Percentiles rank a stretch among this genome's conserved stretches.
Conservation (phyloP, 2,797 vertebrate species). For the Fratercula arctica region DNA sequence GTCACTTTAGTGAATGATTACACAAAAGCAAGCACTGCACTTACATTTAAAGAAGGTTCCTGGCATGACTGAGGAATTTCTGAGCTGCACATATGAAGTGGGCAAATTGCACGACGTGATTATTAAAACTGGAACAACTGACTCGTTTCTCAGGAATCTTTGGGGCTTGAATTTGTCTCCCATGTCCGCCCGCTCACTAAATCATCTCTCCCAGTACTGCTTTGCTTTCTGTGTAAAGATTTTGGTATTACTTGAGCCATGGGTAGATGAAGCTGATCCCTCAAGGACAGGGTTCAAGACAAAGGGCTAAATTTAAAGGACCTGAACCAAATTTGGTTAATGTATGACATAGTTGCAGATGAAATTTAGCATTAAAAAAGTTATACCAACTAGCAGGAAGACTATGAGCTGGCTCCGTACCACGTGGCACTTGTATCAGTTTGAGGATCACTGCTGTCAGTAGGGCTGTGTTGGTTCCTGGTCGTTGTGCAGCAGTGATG, state of each 20-base stretch:
- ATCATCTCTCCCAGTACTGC: not conserved
- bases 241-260: not conserved
- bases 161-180: not conserved
- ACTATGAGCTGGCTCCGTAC: not conserved
- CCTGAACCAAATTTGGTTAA: not conserved
- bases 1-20: not conserved
- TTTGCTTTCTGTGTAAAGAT: not conserved
- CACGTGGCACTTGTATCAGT: not conserved
- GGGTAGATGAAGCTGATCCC: not conserved
- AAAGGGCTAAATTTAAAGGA: not conserved
- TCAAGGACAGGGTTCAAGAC: not conserved
- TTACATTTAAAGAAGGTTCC: not conserved
- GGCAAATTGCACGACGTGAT: not conserved
- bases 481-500: not conserved
- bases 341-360: not conserved
- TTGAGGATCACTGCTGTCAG: not conserved
- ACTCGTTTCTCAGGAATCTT: not conserved
- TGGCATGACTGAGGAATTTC: not conserved
- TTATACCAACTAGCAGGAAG: not conserved
- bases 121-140: not conserved
- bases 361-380: not conserved
- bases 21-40: not conserved
- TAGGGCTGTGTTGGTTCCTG: not conserved
- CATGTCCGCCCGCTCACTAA: not conserved
- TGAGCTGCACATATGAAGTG: not conserved